These are phyloP conservation scores for Pegoplata infirma DNA, from an alignment of 2,888 invertebrate species.

Conservation along the genomic window DNA sequence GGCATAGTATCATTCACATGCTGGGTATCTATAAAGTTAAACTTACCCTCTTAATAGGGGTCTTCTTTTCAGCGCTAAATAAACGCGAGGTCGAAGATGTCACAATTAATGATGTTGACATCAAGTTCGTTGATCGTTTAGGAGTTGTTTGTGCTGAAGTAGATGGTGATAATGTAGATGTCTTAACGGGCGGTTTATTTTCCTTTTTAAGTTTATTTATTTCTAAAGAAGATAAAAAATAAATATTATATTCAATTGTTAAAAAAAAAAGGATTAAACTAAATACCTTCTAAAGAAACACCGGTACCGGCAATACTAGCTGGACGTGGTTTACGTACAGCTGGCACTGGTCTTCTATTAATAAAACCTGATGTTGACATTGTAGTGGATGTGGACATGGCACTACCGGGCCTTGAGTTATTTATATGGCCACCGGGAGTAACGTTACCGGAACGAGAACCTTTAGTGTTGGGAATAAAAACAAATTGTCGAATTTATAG, in stretches of 20 bases:
- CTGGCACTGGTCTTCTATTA: conserved; percentile 81
- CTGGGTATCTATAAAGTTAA: too few relatives aligned
- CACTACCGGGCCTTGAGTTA: conserved; percentile 91
- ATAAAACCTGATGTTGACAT: conserved; percentile 81
- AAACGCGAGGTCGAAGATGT: conserved; percentile 73
- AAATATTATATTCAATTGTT: not conserved
- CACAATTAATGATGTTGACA: conserved; percentile 75
- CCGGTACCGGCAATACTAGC: conserved; percentile 92
- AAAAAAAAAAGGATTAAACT: conserved; percentile 1
- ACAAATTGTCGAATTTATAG: conserved; percentile 18
- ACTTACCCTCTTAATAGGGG: conserved; percentile 73
- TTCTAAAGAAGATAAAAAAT: conserved; percentile 65
- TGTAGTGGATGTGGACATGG: conserved; percentile 87
- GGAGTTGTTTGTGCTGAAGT: conserved; percentile 78
- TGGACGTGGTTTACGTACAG: conserved; percentile 86
- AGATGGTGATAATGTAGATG: conserved; percentile 69
- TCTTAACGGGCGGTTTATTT: conserved; percentile 79
- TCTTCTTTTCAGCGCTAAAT: conserved; percentile 75
- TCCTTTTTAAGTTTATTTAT: conserved; percentile 77
- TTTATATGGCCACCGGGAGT: conserved; percentile 82
- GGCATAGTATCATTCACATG: too few relatives aligned
- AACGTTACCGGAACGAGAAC: conserved; percentile 86
- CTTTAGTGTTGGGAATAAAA: conserved; percentile 74
- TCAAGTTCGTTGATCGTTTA: conserved; percentile 76
- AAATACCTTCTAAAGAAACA: conserved; percentile 80